Evolutionary conservation across 2,888 invertebrate species (phyloP).

Genomic region (Nineta flava): DNA sequence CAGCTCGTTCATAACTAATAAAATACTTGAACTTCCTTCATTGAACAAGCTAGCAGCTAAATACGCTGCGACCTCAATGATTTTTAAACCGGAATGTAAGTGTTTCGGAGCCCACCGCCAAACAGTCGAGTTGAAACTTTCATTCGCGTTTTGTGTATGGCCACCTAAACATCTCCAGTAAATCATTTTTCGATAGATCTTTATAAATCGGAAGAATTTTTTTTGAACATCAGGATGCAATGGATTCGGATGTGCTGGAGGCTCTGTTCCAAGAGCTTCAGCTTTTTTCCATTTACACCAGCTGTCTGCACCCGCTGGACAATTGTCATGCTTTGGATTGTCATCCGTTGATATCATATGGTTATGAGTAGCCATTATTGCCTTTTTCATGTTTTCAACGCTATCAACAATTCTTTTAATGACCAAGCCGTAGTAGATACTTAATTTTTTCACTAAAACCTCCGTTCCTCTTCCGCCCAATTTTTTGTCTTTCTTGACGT

Average conservation of each 20-base stretch:
- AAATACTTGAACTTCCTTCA: slow-evolving; percentile 11
- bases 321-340: slow-evolving; percentile 10
- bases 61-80: slow-evolving; percentile 10
- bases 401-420: slow-evolving; percentile 14
- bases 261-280: slow-evolving; percentile 2
- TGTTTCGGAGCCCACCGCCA: slow-evolving; percentile 17
- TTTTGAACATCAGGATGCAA: slow-evolving; percentile 10
- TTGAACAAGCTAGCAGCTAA: slow-evolving; percentile 10
- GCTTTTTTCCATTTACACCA: slow-evolving; percentile 12
- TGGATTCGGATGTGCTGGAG: slow-evolving; percentile 10
- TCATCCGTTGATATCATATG: slow-evolving; percentile 9
- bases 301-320: slow-evolving; percentile 10
- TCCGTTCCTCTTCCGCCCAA: slow-evolving; percentile 15
- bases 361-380: slow-evolving; percentile 10
- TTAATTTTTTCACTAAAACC: slow-evolving; percentile 15
- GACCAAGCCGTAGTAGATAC: slow-evolving; percentile 17
- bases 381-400: slow-evolving; percentile 13
- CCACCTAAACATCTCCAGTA: slow-evolving; percentile 18
- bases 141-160: slow-evolving; percentile 19
- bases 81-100: slow-evolving; percentile 5
- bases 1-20: slow-evolving; percentile 10
- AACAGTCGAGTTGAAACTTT: slow-evolving; percentile 15
- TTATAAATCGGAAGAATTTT: slow-evolving; percentile 17
- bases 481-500: slow-evolving; percentile 5
- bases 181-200: slow-evolving; percentile 17